These are phyloP conservation scores for Conops quadrifasciatus DNA, from an alignment of 2,888 invertebrate genomes.

Conservation along the genomic window DNA sequence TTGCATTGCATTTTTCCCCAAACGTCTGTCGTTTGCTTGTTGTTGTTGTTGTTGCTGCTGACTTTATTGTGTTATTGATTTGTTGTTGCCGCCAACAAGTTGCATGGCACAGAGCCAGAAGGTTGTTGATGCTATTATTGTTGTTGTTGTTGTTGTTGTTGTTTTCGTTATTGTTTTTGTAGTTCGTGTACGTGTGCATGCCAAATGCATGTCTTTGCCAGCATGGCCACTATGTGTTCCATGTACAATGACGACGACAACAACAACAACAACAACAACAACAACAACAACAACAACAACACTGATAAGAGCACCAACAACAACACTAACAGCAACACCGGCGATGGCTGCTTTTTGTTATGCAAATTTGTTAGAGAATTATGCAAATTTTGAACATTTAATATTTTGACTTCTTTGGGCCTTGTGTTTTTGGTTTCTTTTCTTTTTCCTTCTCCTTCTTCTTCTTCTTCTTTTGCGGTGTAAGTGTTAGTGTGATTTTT, in stretches of 20 bases:
- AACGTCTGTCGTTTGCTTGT: neutral
- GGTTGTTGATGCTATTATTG: neutral
- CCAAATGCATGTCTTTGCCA: no score
- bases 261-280: conserved; percentile 19
- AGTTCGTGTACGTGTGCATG: neutral
- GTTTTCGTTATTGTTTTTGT: neutral
- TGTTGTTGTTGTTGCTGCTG: conserved; percentile 5
- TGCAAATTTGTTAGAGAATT: conserved; percentile 32
- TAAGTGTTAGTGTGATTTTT: neutral
- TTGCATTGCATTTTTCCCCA: neutral
- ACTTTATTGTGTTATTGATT: neutral
- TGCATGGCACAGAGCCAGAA: neutral
- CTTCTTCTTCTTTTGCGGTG: neutral
- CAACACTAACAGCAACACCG: neutral
- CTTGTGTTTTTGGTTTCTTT: neutral
- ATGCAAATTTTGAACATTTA: conserved; percentile 31
- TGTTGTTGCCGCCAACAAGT: neutral
- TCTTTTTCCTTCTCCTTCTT: neutral
- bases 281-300: conserved; percentile 12
- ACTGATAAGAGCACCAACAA: neutral
- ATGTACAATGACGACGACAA: neutral
- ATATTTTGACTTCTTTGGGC: neutral
- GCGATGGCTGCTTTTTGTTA: conserved; percentile 29
- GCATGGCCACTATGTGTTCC: no score
- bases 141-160: conserved; percentile 6